Percentiles rank a stretch among this genome's conserved stretches.
Evolutionary conservation across 2,888 invertebrate species (phyloP).

Genomic region (Diaphora mendica): DNA sequence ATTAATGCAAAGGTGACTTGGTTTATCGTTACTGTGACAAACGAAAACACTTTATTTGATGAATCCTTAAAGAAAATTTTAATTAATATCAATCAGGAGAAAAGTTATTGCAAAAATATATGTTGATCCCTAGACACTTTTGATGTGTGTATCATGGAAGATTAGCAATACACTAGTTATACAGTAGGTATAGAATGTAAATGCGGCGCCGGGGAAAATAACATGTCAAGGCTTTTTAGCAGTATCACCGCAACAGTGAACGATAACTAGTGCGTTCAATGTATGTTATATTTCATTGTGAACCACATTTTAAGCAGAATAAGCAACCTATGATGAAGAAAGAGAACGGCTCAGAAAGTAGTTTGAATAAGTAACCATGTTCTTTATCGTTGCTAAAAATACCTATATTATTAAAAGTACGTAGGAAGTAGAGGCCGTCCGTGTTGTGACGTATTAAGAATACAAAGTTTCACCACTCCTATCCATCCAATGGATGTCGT

Average conservation of each 20-base stretch:
- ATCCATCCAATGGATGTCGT: no score
- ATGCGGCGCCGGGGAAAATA: slow-evolving; percentile 57
- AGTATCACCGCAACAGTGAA: slow-evolving; percentile 11
- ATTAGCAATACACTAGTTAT: slow-evolving; percentile 55
- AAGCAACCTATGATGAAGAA: background rate
- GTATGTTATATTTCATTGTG: background rate
- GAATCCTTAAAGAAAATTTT: no score
- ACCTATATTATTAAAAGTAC: background rate
- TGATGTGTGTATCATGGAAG: slow-evolving; percentile 58
- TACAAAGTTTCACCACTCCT: no score
- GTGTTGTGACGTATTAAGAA: no score
- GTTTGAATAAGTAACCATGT: background rate
- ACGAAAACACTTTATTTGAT: no score
- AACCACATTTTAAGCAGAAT: background rate
- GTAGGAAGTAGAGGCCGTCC: no score
- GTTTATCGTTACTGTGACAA: no score
- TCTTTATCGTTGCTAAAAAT: background rate
- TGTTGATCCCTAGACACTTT: no score
- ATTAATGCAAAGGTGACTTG: no score
- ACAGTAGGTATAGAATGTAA: slow-evolving; percentile 28
- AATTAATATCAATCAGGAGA: no score
- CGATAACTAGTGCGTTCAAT: slow-evolving; percentile 9
- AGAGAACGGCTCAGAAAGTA: background rate
- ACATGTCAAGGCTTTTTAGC: slow-evolving; percentile 50
- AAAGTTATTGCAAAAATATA: no score